These are phyloP conservation scores for Rhinoraja longicauda DNA, from an alignment of 2,797 vertebrate genomes.

Conservation along the genomic window DNA sequence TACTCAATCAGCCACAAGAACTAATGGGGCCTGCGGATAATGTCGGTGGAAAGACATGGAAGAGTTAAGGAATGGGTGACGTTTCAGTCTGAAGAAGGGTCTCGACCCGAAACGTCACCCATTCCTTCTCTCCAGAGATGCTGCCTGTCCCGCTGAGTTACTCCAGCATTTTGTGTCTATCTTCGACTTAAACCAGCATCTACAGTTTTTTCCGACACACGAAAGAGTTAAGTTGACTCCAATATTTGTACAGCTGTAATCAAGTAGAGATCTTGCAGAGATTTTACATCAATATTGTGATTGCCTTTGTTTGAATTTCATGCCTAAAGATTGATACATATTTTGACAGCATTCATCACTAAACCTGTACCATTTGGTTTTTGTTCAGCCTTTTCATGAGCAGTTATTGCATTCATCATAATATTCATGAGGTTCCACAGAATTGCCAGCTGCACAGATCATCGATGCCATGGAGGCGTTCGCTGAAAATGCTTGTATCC, in stretches of 20 bases:
- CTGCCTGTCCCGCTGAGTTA: too few species aligned
- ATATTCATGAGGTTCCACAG: conserved; percentile 24
- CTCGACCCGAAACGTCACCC: too few species aligned
- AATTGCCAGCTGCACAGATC: conserved; percentile 7
- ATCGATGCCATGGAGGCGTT: conserved; percentile 6
- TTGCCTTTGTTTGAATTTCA: background rate
- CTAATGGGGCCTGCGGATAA: too few species aligned
- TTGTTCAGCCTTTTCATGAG: background rate
- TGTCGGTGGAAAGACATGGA: background rate
- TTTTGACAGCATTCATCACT: background rate
- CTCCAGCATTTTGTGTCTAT: too few species aligned
- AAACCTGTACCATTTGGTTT: background rate
- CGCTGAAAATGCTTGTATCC: background rate
- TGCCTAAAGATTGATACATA: background rate
- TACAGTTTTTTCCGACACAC: too few species aligned
- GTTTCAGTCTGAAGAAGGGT: too few species aligned
- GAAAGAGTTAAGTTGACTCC: background rate
- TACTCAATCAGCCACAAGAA: background rate
- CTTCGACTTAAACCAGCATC: too few species aligned
- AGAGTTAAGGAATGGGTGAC: background rate
- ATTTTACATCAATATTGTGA: background rate
- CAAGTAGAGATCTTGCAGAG: background rate
- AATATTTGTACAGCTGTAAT: background rate
- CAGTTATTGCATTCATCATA: conserved; percentile 25
- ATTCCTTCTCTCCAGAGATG: too few species aligned